Base-by-base conservation (phyloP, 2,888 invertebrate genomes). In the Ectropis crepuscularia region DNA sequence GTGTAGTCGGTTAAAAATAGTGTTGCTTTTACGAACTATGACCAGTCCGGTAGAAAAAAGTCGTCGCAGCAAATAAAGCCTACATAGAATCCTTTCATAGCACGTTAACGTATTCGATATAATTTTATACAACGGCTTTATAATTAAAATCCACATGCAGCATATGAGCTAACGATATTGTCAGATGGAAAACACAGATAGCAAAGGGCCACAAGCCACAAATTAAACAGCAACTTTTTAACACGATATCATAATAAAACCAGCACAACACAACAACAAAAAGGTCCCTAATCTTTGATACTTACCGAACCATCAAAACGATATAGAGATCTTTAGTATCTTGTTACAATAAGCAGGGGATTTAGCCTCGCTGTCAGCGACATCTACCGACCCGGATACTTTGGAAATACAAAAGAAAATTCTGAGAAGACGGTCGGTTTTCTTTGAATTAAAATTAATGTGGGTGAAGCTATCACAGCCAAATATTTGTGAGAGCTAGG, bases 271-370 rank as follows among this genome's bases (percentile, higher is more conserved):
- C 54, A 64, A 65, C 54, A 71, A 65, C 66, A 68, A 68, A 28
- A 67, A 70, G 72, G 69, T 58, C 57, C 64, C 66, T 76, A 75
- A 78, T 79, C 72, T 73, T 74, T 70, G 69, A 73, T 72, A 72
- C 74, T 77, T 77, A 79, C 79, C 72, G 76, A 73, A 61, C 75
- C 74, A 72, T 76, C 73, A 75, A 65, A 74, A 76, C 75, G 73
- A 75, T 81, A 64, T 69, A 68, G 70, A 70, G 74, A 74, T 79
- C 75, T 77, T 51, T 70, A 69, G 70, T 78, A 76, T 82, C 79
- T 75, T 76, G 78, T 81, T 74, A 75, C 80, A 77, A 76, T 77
- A 79, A 77, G 74, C 68, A 61, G 63, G 74, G 80, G 78, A 76
- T 79, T 77, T 76, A 58, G 69, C 66, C 62, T 53, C 67, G 69